phyloP scores from a whole-genome alignment of 2,888 invertebrate genomes.

The Tromatobia lineatoria region DNA sequence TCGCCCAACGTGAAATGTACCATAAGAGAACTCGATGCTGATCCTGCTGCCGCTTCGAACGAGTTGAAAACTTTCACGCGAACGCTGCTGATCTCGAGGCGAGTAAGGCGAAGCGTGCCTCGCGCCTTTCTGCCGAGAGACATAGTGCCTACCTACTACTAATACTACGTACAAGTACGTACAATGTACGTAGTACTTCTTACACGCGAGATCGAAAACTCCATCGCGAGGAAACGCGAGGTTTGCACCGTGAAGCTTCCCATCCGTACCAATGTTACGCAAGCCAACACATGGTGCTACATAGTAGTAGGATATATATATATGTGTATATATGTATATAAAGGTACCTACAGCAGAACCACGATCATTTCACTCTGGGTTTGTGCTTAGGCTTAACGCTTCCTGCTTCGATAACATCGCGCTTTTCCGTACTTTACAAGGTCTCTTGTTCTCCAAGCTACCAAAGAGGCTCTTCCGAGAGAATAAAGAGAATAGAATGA shows the following conservation, averaged over 20 bases:
- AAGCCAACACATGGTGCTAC: slow-evolving; percentile 50
- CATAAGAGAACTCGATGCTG: slow-evolving; percentile 15
- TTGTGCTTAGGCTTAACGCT: slow-evolving; percentile 44
- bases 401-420: slow-evolving; percentile 68
- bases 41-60: slow-evolving; percentile 41
- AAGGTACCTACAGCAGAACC: slow-evolving; percentile 33
- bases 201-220: slow-evolving; percentile 61
- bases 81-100: slow-evolving; percentile 31
- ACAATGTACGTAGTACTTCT: slow-evolving; percentile 1
- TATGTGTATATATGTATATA: not conserved
- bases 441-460: slow-evolving; percentile 56
- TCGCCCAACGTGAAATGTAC: not conserved
- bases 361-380: slow-evolving; percentile 26
- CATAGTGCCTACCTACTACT: slow-evolving; percentile 27
- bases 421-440: slow-evolving; percentile 67
- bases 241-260: slow-evolving; percentile 50
- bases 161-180: not conserved
- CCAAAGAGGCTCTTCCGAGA: slow-evolving; percentile 9
- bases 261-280: slow-evolving; percentile 60
- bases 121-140: slow-evolving; percentile 41
- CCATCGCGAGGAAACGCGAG: slow-evolving; percentile 52
- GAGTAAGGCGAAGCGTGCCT: slow-evolving; percentile 42
- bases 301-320: slow-evolving; percentile 3
- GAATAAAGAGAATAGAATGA: slow-evolving; percentile 44
- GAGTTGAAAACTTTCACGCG: slow-evolving; percentile 61